Evolutionary conservation across 2,113 vertebrate species (phyloP), one percentile per base, ranked within the genome.

Genomic region (Pao palembangensis): DNA sequence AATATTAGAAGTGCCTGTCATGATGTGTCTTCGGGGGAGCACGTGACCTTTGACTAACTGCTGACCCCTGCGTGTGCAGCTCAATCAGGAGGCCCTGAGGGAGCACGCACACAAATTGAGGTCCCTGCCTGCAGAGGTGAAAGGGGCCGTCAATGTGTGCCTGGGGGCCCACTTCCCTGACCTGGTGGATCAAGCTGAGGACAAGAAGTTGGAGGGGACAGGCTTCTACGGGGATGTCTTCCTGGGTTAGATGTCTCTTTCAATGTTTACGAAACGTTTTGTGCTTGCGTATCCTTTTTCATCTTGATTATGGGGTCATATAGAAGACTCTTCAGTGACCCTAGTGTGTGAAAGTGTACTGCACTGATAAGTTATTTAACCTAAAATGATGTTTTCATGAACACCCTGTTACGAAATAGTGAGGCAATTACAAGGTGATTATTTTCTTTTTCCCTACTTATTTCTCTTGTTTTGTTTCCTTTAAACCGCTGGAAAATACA

Each of bases 41-140:
- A 8, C 49, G 2, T 55, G 38, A 58, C 61, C 38, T 60, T 18
- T 38, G 14, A 50, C 44, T 69, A 49, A 64, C 42, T 18, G 73
- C 25, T 82, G 58, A 6, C 54, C 42, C 53, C 28, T 53, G 58
- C 80, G 51, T 79, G 46, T 50, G 62, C 88, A 99, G 97, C 91
- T 95, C 60, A 93, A 92, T 66, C 88, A 91, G 80, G 89, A 93
- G 44, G 92, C 86, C 0, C 67, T 82, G 75, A 69, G 71, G 0
- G 94, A 95, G 47, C 93, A 93, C 0, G 75, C 91, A 19, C 86
- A 90, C 77, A 95, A 87, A 44, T 8, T 92, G 82, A 91, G 85
- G 71, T 75, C 75, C 8, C 82, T 97, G 74, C 86, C 70, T 0
- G 14, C 15, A 0, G 93, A 94, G 44, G 91, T 93, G 73, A 90